phyloP scores from a whole-genome alignment of 2,113 vertebrate genomes.

The Piaya cayana region DNA sequence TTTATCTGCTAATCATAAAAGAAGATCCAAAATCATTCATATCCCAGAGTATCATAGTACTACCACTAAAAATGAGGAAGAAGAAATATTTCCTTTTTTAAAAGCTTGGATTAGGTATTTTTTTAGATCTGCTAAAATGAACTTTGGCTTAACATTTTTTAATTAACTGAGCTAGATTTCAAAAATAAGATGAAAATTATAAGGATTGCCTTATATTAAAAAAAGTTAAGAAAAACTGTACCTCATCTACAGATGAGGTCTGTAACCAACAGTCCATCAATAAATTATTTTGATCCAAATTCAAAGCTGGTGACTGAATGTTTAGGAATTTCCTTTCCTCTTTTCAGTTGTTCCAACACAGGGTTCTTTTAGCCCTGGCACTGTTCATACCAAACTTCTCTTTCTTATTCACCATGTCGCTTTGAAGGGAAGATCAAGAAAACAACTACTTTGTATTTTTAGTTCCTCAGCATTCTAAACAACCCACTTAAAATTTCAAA shows the following conservation, averaged over 20 bases:
- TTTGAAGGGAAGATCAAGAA: background rate
- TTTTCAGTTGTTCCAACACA: background rate
- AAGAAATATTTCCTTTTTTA: background rate
- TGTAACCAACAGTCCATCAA: background rate
- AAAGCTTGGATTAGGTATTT: background rate
- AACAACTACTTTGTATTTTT: background rate
- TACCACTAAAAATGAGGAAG: background rate
- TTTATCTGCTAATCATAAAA: background rate
- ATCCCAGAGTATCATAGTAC: background rate
- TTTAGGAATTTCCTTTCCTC: background rate
- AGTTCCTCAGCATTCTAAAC: background rate
- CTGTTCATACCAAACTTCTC: background rate
- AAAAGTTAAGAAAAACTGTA: background rate
- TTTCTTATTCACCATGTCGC: background rate
- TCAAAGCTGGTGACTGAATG: background rate
- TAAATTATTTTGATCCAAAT: background rate
- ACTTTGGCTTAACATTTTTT: background rate
- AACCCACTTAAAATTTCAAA: background rate
- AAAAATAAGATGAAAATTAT: background rate
- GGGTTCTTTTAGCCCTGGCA: background rate
- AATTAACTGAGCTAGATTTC: background rate
- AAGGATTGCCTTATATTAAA: background rate
- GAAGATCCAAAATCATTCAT: background rate
- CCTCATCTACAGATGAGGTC: background rate
- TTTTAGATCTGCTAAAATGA: background rate